Evolutionary conservation across 1,140 invertebrate species (phyloP).

Genomic region (Campoletis sonorensis): DNA sequence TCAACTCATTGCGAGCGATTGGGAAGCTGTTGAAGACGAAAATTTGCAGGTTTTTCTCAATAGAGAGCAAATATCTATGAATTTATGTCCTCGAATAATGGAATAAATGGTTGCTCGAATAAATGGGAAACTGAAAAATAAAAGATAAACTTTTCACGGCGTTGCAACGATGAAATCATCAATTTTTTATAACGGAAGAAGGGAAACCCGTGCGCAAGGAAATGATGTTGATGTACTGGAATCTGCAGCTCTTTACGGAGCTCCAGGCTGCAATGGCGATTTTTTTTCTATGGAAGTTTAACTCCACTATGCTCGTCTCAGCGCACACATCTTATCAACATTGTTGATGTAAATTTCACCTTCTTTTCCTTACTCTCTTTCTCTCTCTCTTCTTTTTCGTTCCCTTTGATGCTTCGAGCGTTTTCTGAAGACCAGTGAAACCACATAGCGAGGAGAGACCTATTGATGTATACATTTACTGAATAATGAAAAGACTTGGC

Average conservation of each 20-base stretch:
- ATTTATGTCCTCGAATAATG: neutral
- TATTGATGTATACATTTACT: slow-evolving; percentile 1
- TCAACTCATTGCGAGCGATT: neutral
- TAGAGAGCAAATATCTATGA: neutral
- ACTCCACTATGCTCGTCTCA: neutral
- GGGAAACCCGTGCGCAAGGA: neutral
- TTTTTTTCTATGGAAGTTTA: slow-evolving; percentile 7
- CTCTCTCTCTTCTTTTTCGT: slow-evolving; percentile 8
- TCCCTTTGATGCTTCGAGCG: slow-evolving; percentile 21
- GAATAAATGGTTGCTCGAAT: neutral
- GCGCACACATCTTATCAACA: slow-evolving; percentile 31
- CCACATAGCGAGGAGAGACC: neutral
- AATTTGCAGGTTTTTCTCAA: neutral
- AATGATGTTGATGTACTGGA: neutral
- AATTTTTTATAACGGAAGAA: neutral
- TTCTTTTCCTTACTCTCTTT: neutral
- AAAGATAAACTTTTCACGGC: too few relatives aligned
- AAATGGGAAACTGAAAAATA: too few relatives aligned
- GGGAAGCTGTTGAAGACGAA: neutral
- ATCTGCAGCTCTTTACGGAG: neutral
- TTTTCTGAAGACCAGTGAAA: slow-evolving; percentile 32
- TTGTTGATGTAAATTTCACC: slow-evolving; percentile 6
- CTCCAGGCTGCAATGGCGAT: neutral
- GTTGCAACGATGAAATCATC: too few relatives aligned
- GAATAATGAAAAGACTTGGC: slow-evolving; percentile 33